A percentile compares a stretch with the other conserved stretches of the same genome.
These are phyloP conservation scores for Sphinx pinastri DNA, from an alignment of 2,888 invertebrate species.

Conservation along the genomic window DNA sequence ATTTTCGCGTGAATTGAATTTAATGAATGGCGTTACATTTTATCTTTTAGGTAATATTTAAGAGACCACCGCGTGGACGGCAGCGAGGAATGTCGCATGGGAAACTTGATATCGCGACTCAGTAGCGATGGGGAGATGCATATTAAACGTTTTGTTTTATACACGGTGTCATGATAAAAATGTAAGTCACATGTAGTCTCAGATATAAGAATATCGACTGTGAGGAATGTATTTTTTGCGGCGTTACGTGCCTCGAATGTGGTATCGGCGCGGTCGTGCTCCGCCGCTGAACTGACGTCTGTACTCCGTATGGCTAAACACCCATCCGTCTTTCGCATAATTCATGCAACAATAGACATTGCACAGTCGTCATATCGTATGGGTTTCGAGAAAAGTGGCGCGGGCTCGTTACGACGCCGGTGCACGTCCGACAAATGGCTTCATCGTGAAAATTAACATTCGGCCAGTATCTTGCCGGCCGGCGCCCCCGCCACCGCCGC, in stretches of 20 bases:
- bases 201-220: slow-evolving; percentile 45
- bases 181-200: slow-evolving; percentile 50
- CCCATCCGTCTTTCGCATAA: slow-evolving; percentile 62
- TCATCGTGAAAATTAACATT: slow-evolving; percentile 81
- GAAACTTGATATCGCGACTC: slow-evolving; percentile 60
- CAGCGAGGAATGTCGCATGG: slow-evolving; percentile 60
- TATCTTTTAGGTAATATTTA: slow-evolving; percentile 17
- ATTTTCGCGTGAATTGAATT: not conserved
- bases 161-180: slow-evolving; percentile 47
- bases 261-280: slow-evolving; percentile 46
- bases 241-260: slow-evolving; percentile 51
- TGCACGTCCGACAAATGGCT: slow-evolving; percentile 77
- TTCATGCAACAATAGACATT: slow-evolving; percentile 69
- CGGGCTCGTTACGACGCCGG: slow-evolving; percentile 64
- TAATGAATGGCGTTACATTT: slow-evolving; percentile 10
- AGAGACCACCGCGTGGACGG: slow-evolving; percentile 58
- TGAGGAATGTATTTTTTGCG: slow-evolving; percentile 53
- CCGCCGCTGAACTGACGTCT: slow-evolving; percentile 46
- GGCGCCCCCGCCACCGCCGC: slow-evolving; percentile 39
- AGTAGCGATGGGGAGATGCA: slow-evolving; percentile 53
- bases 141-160: slow-evolving; percentile 48
- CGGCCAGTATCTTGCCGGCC: slow-evolving; percentile 64
- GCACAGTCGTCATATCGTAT: slow-evolving; percentile 63
- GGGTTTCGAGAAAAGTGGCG: slow-evolving; percentile 71
- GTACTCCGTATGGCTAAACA: slow-evolving; percentile 44